Evolutionary conservation across 1,140 invertebrate genomes (phyloP).

Genomic region (Leptestheria dahalacensis): DNA sequence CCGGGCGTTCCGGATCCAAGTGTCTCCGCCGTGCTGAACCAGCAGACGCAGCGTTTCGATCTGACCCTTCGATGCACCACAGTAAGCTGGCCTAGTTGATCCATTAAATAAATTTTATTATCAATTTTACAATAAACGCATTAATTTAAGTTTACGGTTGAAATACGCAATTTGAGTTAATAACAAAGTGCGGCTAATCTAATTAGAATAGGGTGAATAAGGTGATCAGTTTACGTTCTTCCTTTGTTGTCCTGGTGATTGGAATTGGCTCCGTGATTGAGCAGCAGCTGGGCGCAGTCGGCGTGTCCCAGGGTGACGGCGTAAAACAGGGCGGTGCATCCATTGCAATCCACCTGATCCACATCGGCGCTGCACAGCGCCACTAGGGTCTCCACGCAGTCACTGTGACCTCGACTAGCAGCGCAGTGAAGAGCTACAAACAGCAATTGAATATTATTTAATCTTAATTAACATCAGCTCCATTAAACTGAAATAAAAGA

Average conservation of each 20-base stretch:
- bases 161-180: background rate
- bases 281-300: slow-evolving; percentile 73
- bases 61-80: slow-evolving; percentile 91
- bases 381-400: slow-evolving; percentile 78
- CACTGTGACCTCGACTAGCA: slow-evolving; percentile 80
- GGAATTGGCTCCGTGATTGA: slow-evolving; percentile 74
- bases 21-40: slow-evolving; percentile 62
- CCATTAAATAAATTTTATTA: slow-evolving; percentile 13
- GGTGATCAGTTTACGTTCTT: slow-evolving; percentile 45
- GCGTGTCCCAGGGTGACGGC: slow-evolving; percentile 88
- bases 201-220: background rate
- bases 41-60: slow-evolving; percentile 63
- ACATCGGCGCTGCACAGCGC: slow-evolving; percentile 74
- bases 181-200: background rate
- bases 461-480: too few species aligned
- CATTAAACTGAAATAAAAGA: too few species aligned
- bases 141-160: too few species aligned
- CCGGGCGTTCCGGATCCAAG: slow-evolving; percentile 80
- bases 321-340: slow-evolving; percentile 91
- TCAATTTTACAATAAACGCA: slow-evolving; percentile 11
- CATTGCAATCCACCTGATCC: slow-evolving; percentile 67
- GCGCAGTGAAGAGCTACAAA: slow-evolving; percentile 76
- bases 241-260: slow-evolving; percentile 85
- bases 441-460: too few species aligned
- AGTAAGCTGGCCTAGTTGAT: slow-evolving; percentile 55